phyloP scores from a whole-genome alignment of 2,888 invertebrate species.

The Gastrophysa polygoni region DNA sequence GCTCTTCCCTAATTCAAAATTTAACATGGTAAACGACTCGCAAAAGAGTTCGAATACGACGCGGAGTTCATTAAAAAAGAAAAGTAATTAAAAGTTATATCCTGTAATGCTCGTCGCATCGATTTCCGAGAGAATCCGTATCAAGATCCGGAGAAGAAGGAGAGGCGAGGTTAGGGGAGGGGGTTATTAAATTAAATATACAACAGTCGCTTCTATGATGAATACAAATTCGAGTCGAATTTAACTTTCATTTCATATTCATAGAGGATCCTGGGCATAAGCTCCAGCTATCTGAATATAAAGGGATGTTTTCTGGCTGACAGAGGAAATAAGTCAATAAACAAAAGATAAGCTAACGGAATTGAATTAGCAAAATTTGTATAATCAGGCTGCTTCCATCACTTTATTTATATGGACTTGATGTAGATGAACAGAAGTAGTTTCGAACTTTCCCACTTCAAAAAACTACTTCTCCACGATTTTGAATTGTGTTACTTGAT shows the following conservation, averaged over 20 bases:
- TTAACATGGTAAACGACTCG: neutral
- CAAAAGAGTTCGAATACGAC: neutral
- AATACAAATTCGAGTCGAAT: conserved; percentile 48
- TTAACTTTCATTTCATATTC: conserved; percentile 50
- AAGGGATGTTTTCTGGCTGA: conserved; percentile 43
- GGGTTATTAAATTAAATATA: conserved; percentile 48
- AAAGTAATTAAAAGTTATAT: conserved; percentile 43
- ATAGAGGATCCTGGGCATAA: conserved; percentile 47
- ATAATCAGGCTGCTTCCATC: neutral
- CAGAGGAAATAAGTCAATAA: conserved; percentile 33
- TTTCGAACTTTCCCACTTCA: no score
- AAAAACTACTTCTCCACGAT: no score
- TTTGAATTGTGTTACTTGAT: no score
- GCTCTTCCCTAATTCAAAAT: neutral
- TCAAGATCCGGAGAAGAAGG: conserved; percentile 27
- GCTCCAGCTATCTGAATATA: conserved; percentile 48
- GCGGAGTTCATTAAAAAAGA: conserved; percentile 36
- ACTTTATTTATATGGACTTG: neutral
- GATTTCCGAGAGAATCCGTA: conserved; percentile 38
- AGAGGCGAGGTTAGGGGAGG: conserved; percentile 29
- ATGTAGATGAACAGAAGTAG: no score
- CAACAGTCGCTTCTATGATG: conserved; percentile 45
- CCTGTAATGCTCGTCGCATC: conserved; percentile 31
- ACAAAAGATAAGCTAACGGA: conserved; percentile 29
- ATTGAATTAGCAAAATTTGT: conserved; percentile 32